Evolutionary conservation across 2,888 invertebrate genomes (phyloP).

Genomic region (Mylabris sibirica): DNA sequence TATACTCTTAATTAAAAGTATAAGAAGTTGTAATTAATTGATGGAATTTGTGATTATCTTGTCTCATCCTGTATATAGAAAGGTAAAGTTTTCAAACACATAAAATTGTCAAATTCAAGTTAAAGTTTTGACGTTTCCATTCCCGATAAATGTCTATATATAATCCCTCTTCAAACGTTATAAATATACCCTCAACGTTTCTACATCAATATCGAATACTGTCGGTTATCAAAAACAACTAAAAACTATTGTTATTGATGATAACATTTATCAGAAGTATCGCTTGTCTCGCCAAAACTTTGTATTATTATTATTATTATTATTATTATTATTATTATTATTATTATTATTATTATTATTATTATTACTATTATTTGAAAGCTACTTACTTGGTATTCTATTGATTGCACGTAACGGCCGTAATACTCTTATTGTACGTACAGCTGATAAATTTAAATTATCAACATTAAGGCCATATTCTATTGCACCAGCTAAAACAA

Average conservation of each 20-base stretch:
- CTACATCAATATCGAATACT: neutral
- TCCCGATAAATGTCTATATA: neutral
- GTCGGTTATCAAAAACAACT: neutral
- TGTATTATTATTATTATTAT: too few relatives aligned
- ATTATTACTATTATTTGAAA: neutral
- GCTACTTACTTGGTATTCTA: slow-evolving; percentile 96
- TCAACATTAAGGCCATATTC: slow-evolving; percentile 95
- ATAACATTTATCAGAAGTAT: too few relatives aligned
- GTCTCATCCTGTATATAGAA: too few relatives aligned
- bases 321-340: neutral
- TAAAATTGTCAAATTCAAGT: neutral
- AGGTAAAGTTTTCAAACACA: neutral
- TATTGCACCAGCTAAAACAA: slow-evolving; percentile 91
- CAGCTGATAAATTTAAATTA: slow-evolving; percentile 97
- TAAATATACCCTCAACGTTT: neutral
- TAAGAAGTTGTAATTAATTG: too few relatives aligned
- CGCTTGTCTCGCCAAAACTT: too few relatives aligned
- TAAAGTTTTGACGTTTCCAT: neutral
- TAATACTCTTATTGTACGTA: slow-evolving; percentile 96
- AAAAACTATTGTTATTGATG: too few relatives aligned
- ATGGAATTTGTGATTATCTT: too few relatives aligned
- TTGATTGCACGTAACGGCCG: slow-evolving; percentile 98
- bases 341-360: neutral
- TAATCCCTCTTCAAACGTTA: neutral
- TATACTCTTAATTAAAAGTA: too few relatives aligned